Base-by-base conservation (phyloP, 2,888 invertebrate species). In the Trichogramma evanescens region DNA sequence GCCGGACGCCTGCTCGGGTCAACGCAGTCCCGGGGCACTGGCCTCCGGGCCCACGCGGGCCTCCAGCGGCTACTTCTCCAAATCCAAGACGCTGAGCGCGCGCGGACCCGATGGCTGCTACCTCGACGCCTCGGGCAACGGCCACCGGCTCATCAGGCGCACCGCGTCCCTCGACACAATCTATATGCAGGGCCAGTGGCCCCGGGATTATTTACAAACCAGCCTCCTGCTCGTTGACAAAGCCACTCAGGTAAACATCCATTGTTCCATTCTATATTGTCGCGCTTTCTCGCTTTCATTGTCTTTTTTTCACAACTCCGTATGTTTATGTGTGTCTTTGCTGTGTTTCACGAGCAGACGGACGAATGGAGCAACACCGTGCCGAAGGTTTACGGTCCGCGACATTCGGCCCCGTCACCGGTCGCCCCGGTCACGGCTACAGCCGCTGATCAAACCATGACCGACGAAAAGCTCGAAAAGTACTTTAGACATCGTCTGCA, bases 161-260 rank as follows among this genome's bases (percentile, higher is more conserved):
- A 90, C 90, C 61, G 89, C 89, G 46, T 91, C 90, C 5, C 78
- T 91, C 68, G 91, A 91, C 75, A 87, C 89, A 26, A 83, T 91
- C 69, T 89, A 90, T 78, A 82, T 89, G 71, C 87, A 87, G 74
- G 89, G 89, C 70, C 88, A 89, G 72, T 89, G 88, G 87, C 87
- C 89, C 49, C 82, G 86, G 69, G 89, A 89, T 72, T 87, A 86
- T 74, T 82, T 85, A 68, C 85, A 87, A 72, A 84, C 85, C 68
- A 85, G 85, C 66, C 78, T 85, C 66, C 89, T 68, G 85, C 26
- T 87, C 78, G 83, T 89, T 66, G 88, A 90, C 77, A 89, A 89
- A 80, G 86, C 89, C 61, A 89, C 89, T 69, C 90, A 90, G 84
- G 89, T 89, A 80, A 75, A 9, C 26, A 26, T 26, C 26, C 26